Conservation (phyloP, 2,797 vertebrate genomes). For the Spatula clypeata region DNA sequence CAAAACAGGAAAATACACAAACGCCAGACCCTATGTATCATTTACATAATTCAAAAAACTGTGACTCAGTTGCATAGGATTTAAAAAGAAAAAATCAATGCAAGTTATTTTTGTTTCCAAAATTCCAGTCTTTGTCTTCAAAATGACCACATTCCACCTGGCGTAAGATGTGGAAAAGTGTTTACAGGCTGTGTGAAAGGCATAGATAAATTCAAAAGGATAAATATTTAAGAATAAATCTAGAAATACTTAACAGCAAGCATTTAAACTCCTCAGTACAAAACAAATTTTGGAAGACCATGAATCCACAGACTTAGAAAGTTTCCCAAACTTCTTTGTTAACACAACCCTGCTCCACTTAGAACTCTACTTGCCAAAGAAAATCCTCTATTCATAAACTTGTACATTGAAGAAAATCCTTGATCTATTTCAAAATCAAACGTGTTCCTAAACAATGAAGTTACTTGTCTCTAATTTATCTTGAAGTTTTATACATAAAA, state of each 20-base stretch:
- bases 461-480: neutral
- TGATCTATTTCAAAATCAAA: neutral
- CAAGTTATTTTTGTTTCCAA: neutral
- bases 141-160: neutral
- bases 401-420: neutral
- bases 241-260: neutral
- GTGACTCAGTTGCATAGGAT: neutral
- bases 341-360: neutral
- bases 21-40: neutral
- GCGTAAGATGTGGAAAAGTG: neutral
- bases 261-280: neutral
- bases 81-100: accelerated
- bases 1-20: neutral
- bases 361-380: neutral
- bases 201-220: neutral
- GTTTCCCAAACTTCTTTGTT: neutral
- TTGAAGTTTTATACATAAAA: neutral
- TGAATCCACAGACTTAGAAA: neutral
- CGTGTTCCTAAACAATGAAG: neutral
- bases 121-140: neutral
- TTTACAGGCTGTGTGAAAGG: neutral
- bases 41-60: neutral
- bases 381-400: neutral
- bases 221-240: neutral
- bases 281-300: neutral